Evolutionary conservation across 2,797 vertebrate species (phyloP).

Genomic region (Aselliscus stoliczkanus): DNA sequence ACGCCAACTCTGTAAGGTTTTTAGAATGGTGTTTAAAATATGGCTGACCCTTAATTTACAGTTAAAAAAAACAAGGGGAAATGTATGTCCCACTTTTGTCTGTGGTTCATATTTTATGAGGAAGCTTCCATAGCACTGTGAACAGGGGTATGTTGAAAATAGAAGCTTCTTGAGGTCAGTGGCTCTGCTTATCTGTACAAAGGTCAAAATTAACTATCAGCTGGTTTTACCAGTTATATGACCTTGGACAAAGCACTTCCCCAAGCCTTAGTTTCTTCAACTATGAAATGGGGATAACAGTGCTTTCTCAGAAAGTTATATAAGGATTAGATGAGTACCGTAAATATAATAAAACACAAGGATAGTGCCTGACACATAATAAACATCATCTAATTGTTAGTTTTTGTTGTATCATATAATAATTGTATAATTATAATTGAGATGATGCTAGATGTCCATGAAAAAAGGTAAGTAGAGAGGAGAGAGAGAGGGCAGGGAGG

Average conservation of each 20-base stretch:
- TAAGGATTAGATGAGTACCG: neutral
- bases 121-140: neutral
- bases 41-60: neutral
- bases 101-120: neutral
- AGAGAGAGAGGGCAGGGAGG: neutral
- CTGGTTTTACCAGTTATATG: neutral
- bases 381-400: neutral
- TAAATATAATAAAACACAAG: neutral
- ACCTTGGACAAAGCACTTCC: neutral
- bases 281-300: neutral
- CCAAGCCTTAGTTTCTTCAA: neutral
- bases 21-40: conserved; percentile 7
- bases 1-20: neutral
- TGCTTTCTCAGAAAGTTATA: neutral
- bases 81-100: neutral
- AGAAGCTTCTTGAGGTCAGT: neutral
- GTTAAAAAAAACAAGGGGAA: neutral
- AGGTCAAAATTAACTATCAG: neutral
- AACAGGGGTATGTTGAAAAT: neutral
- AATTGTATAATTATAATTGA: neutral
- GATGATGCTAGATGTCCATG: neutral
- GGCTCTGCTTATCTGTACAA: neutral
- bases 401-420: neutral
- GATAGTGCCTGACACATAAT: neutral
- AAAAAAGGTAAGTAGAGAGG: neutral